These are phyloP conservation scores for Rhodophaea formosa DNA, from an alignment of 2,888 invertebrate species.

Conservation along the genomic window DNA sequence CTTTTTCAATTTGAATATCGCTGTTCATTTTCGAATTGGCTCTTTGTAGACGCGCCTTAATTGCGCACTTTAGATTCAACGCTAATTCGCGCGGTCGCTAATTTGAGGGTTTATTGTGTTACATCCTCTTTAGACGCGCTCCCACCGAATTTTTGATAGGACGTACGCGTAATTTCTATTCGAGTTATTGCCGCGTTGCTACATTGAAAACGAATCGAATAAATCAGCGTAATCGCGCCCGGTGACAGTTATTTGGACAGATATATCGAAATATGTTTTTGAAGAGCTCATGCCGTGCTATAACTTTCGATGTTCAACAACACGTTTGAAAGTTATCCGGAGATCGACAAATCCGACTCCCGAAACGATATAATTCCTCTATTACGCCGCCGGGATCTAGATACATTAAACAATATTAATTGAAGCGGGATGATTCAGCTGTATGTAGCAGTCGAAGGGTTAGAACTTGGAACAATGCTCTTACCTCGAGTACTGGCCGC, in stretches of 20 bases:
- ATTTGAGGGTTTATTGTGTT: conserved; percentile 75
- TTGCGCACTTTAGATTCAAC: conserved; percentile 78
- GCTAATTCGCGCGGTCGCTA: conserved; percentile 72
- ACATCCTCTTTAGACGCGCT: conserved; percentile 65
- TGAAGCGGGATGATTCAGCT: conserved; percentile 67
- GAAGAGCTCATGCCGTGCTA: conserved; percentile 49
- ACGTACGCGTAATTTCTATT: conserved; percentile 33
- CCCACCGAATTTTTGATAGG: conserved; percentile 62
- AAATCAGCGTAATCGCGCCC: conserved; percentile 52
- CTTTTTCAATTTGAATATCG: conserved; percentile 79
- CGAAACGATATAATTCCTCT: conserved; percentile 63
- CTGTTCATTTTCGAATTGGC: conserved; percentile 76
- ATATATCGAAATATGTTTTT: conserved; percentile 52
- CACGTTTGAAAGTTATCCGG: conserved; percentile 49
- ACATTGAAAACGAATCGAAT: conserved; percentile 37
- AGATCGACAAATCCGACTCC: conserved; percentile 62
- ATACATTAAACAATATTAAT: conserved; percentile 77
- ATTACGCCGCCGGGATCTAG: conserved; percentile 64
- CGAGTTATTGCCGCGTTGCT: conserved; percentile 35
- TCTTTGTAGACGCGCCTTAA: conserved; percentile 74
- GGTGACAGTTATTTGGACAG: conserved; percentile 51
- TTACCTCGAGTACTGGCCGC: conserved; percentile 32
- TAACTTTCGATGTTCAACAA: conserved; percentile 50
- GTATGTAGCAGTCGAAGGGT: conserved; percentile 54
- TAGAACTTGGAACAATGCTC: conserved; percentile 63